Evolutionary conservation across 1,140 invertebrate genomes (phyloP), one percentile per base, ranked within the genome.

Genomic region (Magallana ariakensis): DNA sequence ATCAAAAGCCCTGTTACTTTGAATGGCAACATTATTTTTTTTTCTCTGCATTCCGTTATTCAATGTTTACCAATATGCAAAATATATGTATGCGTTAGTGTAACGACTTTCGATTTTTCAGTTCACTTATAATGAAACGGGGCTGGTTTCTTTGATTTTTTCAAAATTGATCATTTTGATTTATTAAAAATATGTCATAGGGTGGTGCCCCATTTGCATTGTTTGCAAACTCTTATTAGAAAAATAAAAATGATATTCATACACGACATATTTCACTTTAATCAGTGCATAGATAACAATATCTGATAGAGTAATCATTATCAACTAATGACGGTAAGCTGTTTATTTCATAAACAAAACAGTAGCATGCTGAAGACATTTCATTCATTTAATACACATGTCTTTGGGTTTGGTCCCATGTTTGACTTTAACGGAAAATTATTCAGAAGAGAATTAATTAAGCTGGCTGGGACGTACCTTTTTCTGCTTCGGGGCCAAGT

Each of bases 371-470:
- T 55, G 54, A 82, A 54, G 19, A 53, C 19, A 55, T 82, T 55
- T 55, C 80, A 82, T 82, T 82, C 80, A 82, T 54, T 55, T 19
- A 13, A 26, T 26, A 82, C 80, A 82, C 54, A 82, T 82, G 54
- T 56, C 16, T 56, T 15, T 26, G 80, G 80, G 80, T 55, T 82
- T 81, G 80, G 80, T 81, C 80, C 8, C 6, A 8, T 19, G 16
- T 54, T 82, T 56, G 46, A 8, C 11, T 55, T 56, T 82, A 19
- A 15, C 46, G 16, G 19, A 62, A 15, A 82, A 56, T 55, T 82
- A 19, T 22, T 55, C 15, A 55, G 11, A 54, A 82, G 13, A 53
- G 16, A 55, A 54, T 55, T 82, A 5, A 16, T 46, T 46, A 82
- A 54, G 46, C 15, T 54, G 16, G 7, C 11, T n/a, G 1, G 33